phyloP scores from a whole-genome alignment of 2,888 invertebrate genomes.

The Actias luna region DNA sequence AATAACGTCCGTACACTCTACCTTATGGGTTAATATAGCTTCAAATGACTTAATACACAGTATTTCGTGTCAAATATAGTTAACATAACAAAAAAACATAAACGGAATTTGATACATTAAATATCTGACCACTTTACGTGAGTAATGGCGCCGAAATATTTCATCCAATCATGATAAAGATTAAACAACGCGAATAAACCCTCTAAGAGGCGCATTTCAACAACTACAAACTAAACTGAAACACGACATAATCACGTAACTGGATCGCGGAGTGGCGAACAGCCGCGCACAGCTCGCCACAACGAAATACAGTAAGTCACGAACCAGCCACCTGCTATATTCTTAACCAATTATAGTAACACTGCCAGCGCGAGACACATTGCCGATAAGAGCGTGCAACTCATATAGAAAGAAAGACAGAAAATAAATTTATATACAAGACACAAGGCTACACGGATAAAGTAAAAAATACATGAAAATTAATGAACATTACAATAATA shows the following conservation, averaged over 20 bases:
- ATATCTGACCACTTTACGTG: not conserved
- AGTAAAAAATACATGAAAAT: too few relatives aligned
- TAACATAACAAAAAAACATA: not conserved
- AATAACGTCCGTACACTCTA: too few relatives aligned
- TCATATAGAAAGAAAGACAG: not conserved
- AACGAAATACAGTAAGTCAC: slow-evolving; percentile 48
- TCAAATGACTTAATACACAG: not conserved
- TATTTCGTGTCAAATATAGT: not conserved
- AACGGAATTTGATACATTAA: not conserved
- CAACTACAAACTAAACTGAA: slow-evolving; percentile 14
- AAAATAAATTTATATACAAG: not conserved
- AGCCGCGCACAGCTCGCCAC: slow-evolving; percentile 8
- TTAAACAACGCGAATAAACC: slow-evolving; percentile 5
- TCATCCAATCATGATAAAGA: slow-evolving; percentile 14
- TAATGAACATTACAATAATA: too few relatives aligned
- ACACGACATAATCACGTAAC: slow-evolving; percentile 16
- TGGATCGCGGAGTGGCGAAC: slow-evolving; percentile 12
- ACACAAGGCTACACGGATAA: too few relatives aligned
- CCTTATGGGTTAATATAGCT: too few relatives aligned
- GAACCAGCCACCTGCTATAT: slow-evolving; percentile 65
- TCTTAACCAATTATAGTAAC: slow-evolving; percentile 66
- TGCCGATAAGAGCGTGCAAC: slow-evolving; percentile 51
- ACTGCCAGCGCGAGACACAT: slow-evolving; percentile 37
- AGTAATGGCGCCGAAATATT: slow-evolving; percentile 5
- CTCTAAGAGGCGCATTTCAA: slow-evolving; percentile 15